A percentile compares a stretch with the other conserved stretches of the same genome.
Conservation (phyloP, 2,797 vertebrate genomes). For the Poeciliopsis turneri region DNA sequence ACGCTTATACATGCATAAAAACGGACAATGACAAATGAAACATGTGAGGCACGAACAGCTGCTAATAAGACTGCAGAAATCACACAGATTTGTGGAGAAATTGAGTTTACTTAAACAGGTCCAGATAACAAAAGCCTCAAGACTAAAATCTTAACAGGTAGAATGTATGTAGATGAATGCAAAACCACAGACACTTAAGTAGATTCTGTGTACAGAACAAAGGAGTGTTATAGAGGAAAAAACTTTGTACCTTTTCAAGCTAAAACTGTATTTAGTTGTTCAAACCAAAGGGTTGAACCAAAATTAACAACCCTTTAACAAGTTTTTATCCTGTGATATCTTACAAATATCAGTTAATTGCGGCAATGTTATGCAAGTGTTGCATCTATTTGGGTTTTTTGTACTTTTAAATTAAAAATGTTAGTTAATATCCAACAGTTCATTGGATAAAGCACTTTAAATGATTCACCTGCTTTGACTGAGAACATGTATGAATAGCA, state of each 20-base stretch:
- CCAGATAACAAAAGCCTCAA: not conserved
- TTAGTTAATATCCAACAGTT: not conserved
- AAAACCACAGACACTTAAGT: not conserved
- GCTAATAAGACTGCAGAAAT: slow-evolving; percentile 6
- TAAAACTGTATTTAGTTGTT: not conserved
- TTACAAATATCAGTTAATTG: not conserved
- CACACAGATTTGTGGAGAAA: slow-evolving; percentile 6
- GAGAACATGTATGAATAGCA: not conserved
- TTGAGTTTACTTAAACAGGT: slow-evolving; percentile 17
- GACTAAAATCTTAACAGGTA: not conserved
- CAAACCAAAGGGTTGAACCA: not conserved
- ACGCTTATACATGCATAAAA: slow-evolving; percentile 37
- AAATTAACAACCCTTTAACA: not conserved
- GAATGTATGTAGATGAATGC: not conserved
- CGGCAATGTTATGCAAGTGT: not conserved
- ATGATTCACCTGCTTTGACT: not conserved
- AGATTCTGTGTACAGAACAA: not conserved
- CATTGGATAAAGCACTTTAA: not conserved
- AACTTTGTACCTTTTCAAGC: not conserved
- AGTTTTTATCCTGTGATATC: not conserved
- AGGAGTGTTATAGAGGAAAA: not conserved
- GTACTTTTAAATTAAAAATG: not conserved
- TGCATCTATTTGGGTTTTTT: not conserved
- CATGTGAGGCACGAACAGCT: slow-evolving; percentile 5
- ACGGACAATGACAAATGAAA: slow-evolving; percentile 47